These are phyloP conservation scores for Littorina saxatilis DNA, from an alignment of 1,140 invertebrate species.

Conservation along the genomic window DNA sequence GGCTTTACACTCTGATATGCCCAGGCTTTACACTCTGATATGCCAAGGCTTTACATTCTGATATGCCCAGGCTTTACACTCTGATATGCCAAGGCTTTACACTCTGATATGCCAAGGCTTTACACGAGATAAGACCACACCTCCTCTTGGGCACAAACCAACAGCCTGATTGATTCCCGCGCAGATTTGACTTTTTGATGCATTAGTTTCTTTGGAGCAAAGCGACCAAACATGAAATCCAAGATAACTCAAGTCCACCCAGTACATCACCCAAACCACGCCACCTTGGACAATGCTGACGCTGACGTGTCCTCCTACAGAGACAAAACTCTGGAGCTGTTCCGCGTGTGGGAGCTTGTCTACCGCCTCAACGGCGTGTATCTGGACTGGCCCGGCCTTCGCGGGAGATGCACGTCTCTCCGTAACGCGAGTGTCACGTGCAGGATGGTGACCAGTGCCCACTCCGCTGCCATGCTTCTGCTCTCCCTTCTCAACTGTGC, in stretches of 20 bases:
- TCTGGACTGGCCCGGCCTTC: background rate
- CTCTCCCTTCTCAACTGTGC: background rate
- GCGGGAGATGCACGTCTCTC: background rate
- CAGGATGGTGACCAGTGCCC: background rate
- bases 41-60: too few species aligned
- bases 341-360: background rate
- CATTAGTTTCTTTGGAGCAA: too few species aligned
- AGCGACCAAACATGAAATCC: background rate
- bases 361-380: background rate
- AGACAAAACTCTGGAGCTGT: constrained; percentile 1
- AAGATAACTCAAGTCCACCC: background rate
- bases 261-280: background rate
- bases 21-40: too few species aligned
- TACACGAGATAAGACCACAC: too few species aligned
- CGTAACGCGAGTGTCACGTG: background rate
- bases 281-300: background rate
- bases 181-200: too few species aligned
- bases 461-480: background rate
- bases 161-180: too few species aligned
- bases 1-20: too few species aligned
- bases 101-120: too few species aligned
- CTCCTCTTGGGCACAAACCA: too few species aligned
- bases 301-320: background rate
- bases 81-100: too few species aligned
- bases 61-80: too few species aligned